Evolutionary conservation across 2,888 invertebrate species (phyloP).

Genomic region (Meliscaeva auricollis): DNA sequence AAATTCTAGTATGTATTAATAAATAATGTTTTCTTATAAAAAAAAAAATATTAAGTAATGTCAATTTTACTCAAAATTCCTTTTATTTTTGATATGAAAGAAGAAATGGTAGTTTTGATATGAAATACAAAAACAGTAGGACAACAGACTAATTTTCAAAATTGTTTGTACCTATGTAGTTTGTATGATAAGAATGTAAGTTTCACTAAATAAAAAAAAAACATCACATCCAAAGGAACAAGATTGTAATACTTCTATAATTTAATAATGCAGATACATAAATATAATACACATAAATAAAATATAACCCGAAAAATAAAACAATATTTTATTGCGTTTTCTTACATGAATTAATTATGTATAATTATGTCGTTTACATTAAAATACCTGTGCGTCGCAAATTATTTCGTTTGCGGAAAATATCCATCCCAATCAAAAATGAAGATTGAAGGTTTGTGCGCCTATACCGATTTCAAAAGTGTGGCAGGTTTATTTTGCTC

Average conservation of each 20-base stretch:
- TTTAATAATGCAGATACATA: neutral
- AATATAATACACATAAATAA: conserved; percentile 8
- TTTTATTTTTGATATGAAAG: conserved; percentile 1
- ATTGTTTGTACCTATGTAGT: neutral
- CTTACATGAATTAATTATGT: no score
- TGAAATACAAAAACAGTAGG: neutral
- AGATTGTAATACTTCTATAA: neutral
- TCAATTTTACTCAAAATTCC: neutral
- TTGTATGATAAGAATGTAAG: neutral
- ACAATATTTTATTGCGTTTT: no score
- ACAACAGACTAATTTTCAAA: conserved; percentile 1
- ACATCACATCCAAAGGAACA: conserved; percentile 8
- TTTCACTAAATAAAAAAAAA: conserved; percentile 25
- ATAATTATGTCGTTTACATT: no score
- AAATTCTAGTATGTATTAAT: neutral
- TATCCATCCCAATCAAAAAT: no score
- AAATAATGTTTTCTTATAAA: no score
- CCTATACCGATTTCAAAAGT: no score
- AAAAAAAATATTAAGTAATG: conserved; percentile 3
- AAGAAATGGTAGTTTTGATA: neutral
- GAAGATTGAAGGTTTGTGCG: no score
- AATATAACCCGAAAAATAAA: neutral
- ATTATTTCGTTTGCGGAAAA: no score
- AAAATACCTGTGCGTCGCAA: no score
- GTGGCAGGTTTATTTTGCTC: no score